Evolutionary conservation across 2,888 invertebrate species (phyloP), one percentile per base, ranked within the genome.

Genomic region (Meganola albula): DNA sequence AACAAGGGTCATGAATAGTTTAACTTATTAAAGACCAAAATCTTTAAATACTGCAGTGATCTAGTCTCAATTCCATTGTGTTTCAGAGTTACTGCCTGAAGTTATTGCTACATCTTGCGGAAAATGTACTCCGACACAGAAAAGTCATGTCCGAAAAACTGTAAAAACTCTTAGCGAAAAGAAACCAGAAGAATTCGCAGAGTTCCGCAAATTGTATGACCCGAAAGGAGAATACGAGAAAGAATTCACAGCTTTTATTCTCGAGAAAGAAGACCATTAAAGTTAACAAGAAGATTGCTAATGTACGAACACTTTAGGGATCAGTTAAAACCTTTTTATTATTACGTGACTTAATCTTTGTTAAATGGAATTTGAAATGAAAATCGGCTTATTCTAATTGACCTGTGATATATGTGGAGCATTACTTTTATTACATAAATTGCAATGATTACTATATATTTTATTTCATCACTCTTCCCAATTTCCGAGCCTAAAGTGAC

Each of bases 61-160:
- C n/a, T n/a, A n/a, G n/a, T n/a, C n/a, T n/a, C n/a, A n/a, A n/a
- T 1, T 12, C 1, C 16, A 3, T 34, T 12, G 26, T 34, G 4
- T 34, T 40, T 58, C 56, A 83, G 83, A 72, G 34, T 37, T 82
- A 5, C 53, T 82, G 0, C 82, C 82, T 1, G 82, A 82, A 47
- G 70, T 83, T 3, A 64, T 83, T 20, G 53, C 69, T 0, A 74
- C 75, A 8, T 58, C 69, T 0, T 83, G 83, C 41, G 74, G 50
- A 1, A 82, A 84, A 52, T 84, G 82, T 44, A 48, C 66, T 1
- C 45, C 62, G 0, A 53, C 67, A 12, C 82, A 83, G 37, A 74
- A 58, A 26, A 16, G 42, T 1, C 51, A 65, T 33, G 48, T 80
- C 1, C 66, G 67, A 11, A 80, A 77, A 34, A 58, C 74, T 0